A percentile compares a stretch with the other conserved stretches of the same genome.
These are phyloP conservation scores for Pygoscelis antarcticus DNA, from an alignment of 2,113 vertebrate species.

Conservation along the genomic window DNA sequence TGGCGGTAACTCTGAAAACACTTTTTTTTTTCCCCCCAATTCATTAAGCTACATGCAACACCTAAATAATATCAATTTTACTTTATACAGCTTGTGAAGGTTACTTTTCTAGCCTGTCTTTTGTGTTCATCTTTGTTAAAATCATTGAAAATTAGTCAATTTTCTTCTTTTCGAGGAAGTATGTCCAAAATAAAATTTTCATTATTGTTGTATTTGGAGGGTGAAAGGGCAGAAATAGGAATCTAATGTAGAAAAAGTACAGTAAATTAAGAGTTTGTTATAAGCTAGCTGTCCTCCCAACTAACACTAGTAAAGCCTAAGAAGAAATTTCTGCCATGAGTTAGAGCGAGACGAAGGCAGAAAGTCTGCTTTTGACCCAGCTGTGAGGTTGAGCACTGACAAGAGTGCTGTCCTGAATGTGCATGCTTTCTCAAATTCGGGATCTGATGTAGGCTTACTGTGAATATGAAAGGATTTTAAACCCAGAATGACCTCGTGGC, in stretches of 20 bases:
- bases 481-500: background rate
- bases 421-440: background rate
- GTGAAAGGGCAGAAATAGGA: background rate
- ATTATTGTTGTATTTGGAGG: background rate
- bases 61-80: background rate
- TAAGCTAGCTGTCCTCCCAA: background rate
- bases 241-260: background rate
- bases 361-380: background rate
- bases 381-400: background rate
- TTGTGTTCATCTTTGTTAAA: background rate
- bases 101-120: background rate
- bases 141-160: background rate
- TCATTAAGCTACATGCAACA: background rate
- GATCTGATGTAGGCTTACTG: background rate
- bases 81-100: background rate
- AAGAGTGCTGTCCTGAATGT: background rate
- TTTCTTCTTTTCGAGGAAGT: background rate
- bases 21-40: fast-evolving
- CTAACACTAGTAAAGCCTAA: background rate
- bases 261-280: background rate
- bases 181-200: background rate
- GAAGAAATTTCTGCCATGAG: background rate
- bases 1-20: background rate
- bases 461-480: background rate
- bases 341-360: background rate